Base-by-base conservation (phyloP, 2,888 invertebrate genomes). In the Sphinx pinastri region DNA sequence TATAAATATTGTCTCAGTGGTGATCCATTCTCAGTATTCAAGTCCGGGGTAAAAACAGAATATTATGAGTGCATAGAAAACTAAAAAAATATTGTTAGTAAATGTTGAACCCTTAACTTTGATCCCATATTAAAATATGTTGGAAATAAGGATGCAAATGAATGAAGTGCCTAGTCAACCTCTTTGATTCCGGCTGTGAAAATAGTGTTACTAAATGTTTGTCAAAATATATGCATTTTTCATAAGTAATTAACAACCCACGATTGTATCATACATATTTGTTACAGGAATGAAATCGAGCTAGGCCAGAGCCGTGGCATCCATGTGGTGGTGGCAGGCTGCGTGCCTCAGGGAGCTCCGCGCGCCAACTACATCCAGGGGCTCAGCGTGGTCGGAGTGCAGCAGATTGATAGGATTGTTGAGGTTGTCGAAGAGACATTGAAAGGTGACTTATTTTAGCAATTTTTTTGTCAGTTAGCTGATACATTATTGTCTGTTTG, bases 371-470 rank as follows among this genome's bases (percentile, higher is more conserved):
- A 95, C 73, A 88, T 97, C 25, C 94, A 96, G 81, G 98, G 98
- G 0, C 94, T 99, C 11, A 99, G 99, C 78, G 95, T 99, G 0
- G 97, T 99, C n/a, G 99, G 99, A 0, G 99, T 99, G 0, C 99
- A 99, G 82, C 99, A 99, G 94, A 99, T 99, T 72, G 99, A 99
- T 87, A 94, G 99, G 73, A 98, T 99, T 1, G 98, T 99, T 0
- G 99, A 99, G 92, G 98, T 99, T 0, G 99, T 99, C 0, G 99
- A 99, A 87, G 99, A 99, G 91, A 99, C 99, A 0, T 89, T 99
- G 0, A 99, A 99, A 95, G 99, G 98, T 93, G 58, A 59, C 13
- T 47, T 3, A 54, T 67, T 38, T 7, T 19, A 1, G 55, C 59
- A n/a, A 52, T 63, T 12, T 0, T 38, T 38, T 8, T 38, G 38